Percentiles rank a stretch among this genome's conserved stretches.
These are phyloP conservation scores for Palaemon carinicauda DNA, from an alignment of 1,140 invertebrate species.

Conservation along the genomic window DNA sequence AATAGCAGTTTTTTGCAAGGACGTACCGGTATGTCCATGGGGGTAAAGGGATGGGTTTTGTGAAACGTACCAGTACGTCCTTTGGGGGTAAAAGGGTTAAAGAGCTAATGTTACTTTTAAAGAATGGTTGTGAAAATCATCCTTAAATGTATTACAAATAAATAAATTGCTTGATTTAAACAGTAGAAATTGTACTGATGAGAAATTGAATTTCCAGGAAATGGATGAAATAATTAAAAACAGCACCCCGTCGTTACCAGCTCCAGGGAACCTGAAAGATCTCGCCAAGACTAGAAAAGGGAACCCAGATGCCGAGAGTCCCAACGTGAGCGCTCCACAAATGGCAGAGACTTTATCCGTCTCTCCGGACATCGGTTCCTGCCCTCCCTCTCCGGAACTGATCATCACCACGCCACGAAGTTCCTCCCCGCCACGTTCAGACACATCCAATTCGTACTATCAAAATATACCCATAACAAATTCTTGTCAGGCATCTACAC, in stretches of 20 bases:
- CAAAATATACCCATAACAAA: background rate
- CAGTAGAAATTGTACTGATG: no score
- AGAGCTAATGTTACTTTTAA: no score
- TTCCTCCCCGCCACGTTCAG: constrained; percentile 11
- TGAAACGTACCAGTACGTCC: no score
- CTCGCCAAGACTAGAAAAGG: constrained; percentile 16
- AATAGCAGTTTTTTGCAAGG: no score
- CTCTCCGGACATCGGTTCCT: constrained; percentile 22
- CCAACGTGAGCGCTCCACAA: background rate
- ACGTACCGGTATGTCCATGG: no score
- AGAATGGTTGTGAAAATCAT: no score
- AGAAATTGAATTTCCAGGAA: constrained; percentile 12
- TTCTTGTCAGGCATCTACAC: background rate
- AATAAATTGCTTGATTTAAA: no score
- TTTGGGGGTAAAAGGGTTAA: no score
- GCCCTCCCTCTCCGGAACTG: constrained; percentile 31
- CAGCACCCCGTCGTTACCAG: constrained; percentile 30
- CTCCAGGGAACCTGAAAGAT: constrained; percentile 16
- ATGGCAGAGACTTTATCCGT: constrained; percentile 24
- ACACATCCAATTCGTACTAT: background rate
- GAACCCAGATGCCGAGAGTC: background rate
- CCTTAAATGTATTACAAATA: no score
- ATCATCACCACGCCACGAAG: constrained; percentile 12
- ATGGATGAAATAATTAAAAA: constrained; percentile 45
- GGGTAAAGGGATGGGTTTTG: no score